These are phyloP conservation scores for Craseonycteris thonglongyai DNA, from an alignment of 2,113 vertebrate genomes.

Conservation along the genomic window DNA sequence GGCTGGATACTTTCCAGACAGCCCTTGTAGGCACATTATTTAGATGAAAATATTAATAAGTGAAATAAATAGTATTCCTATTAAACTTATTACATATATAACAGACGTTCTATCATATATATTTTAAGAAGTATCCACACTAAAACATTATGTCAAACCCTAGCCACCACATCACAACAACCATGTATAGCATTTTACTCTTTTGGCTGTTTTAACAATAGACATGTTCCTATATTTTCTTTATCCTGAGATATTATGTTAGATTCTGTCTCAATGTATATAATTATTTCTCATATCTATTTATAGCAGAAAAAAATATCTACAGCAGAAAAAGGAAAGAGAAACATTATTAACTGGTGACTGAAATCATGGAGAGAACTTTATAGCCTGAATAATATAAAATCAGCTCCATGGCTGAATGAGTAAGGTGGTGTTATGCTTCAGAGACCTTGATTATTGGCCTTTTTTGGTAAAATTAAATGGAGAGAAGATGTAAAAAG, in stretches of 20 bases:
- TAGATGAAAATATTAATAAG: background rate
- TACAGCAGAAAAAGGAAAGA: background rate
- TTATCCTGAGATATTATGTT: background rate
- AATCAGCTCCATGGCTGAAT: background rate
- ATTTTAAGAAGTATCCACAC: background rate
- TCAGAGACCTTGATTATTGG: background rate
- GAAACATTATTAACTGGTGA: background rate
- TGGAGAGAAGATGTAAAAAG: background rate
- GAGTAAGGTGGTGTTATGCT: rapidly evolving
- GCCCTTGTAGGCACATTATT: background rate
- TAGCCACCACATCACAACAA: background rate
- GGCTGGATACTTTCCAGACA: too few species aligned
- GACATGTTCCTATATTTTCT: background rate
- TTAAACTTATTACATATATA: background rate
- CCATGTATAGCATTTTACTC: background rate
- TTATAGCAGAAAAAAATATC: background rate
- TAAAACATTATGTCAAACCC: background rate
- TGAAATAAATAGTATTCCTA: background rate
- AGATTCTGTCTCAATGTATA: background rate
- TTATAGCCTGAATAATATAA: slow-evolving; percentile 44
- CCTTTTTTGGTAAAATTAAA: background rate
- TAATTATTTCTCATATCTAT: background rate
- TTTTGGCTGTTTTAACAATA: background rate
- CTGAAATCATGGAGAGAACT: background rate
- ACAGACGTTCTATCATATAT: background rate